These are phyloP conservation scores for Alitta virens DNA, from an alignment of 2,888 invertebrate genomes.

Conservation along the genomic window DNA sequence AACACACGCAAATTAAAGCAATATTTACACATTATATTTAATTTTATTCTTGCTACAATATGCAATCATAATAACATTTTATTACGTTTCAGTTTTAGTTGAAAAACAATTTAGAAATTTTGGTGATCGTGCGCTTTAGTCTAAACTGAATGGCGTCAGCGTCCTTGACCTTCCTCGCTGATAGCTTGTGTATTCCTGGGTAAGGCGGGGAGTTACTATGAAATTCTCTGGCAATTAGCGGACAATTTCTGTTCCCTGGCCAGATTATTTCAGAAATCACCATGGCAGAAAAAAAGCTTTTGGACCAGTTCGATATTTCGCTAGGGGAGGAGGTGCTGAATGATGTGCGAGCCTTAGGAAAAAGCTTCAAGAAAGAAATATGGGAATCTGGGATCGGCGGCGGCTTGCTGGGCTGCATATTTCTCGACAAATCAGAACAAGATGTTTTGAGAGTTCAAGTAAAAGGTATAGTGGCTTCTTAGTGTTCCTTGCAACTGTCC, in stretches of 20 bases:
- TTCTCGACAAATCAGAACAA: slow-evolving; percentile 15
- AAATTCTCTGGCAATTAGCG: neutral
- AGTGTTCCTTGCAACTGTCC: no score
- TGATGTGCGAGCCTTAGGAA: slow-evolving; percentile 8
- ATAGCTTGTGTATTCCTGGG: slow-evolving; percentile 9
- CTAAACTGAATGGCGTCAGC: slow-evolving; percentile 5
- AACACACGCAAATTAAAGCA: no score
- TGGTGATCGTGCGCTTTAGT: neutral
- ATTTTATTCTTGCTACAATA: no score
- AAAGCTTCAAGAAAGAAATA: slow-evolving; percentile 11
- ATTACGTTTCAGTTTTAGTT: neutral
- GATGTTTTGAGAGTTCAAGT: no score
- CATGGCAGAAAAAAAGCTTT: slow-evolving; percentile 11
- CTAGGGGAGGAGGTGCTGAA: slow-evolving; percentile 12
- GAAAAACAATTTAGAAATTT: no score
- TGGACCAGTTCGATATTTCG: slow-evolving; percentile 15
- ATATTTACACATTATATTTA: no score
- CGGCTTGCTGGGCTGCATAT: slow-evolving; percentile 15
- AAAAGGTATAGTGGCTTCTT: no score
- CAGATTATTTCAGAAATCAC: neutral
- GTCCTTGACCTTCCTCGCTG: slow-evolving; percentile 16
- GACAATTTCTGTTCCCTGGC: neutral
- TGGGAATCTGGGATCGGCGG: slow-evolving; percentile 13
- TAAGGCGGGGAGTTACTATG: slow-evolving; percentile 3
- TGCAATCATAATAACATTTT: no score